Base-by-base conservation (phyloP, 1,140 invertebrate species). In the Drosophila parvula region DNA sequence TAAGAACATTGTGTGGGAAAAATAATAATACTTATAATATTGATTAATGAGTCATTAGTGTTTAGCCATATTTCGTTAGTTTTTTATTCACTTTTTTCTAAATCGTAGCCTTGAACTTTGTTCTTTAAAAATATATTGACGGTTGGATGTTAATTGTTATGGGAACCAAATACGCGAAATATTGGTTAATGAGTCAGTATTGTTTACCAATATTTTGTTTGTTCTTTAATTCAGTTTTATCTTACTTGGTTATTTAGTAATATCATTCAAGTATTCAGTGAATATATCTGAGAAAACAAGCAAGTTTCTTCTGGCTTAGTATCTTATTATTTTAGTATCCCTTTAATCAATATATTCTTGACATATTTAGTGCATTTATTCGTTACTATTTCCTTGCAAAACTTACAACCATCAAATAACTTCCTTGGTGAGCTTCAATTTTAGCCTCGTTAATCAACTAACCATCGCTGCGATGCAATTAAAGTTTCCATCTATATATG, bases 401-500 rank as follows among this genome's bases (percentile, higher is more conserved):
- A 12, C 8, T 6, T 11, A 68, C 34, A 22, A 51, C 36, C 51
- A 51, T 36, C 59, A 22, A 51, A 28, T 18, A 38, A 45, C 48
- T 53, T 55, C 32, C 62, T 38, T 27, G 10, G 2, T 12, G 5
- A 61, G 22, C 47, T 63, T 16, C 4, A 16, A 38, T 12, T 60
- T 38, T 41, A 41, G n/a, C 14, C 22, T 45, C n/a, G 50, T 69
- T 70, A 57, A 43, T 14, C 50, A 47, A 69, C 61, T 53, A 64
- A 43, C 6, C 44, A 53, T 65, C 12, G 14, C 48, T 43, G 48
- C 38, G 45, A 67, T 67, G 32, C 43, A 67, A 69, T 56, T 18
- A 69, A 70, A 70, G 41, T 70, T 70, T 70, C 67, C 22, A 22
- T 22, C 22, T 22, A 69, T 47, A 5, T 27, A 68, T 70, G 50